Conservation (phyloP, 2,888 invertebrate genomes). For the Leucozona laternaria region DNA sequence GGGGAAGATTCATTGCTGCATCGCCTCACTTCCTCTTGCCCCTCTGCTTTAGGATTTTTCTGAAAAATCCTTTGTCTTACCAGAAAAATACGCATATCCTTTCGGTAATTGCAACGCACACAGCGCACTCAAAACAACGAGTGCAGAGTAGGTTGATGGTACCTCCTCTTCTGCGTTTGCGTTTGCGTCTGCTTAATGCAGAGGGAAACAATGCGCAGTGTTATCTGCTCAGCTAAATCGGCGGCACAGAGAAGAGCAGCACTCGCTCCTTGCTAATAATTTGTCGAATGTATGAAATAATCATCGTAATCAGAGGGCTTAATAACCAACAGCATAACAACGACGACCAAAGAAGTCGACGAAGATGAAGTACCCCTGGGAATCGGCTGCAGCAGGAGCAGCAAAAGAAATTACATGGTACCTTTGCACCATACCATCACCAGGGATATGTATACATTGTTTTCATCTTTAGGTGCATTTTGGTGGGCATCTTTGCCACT, state of each 20-base stretch:
- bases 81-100: slow-evolving; percentile 73
- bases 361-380: slow-evolving; percentile 61
- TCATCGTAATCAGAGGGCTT: slow-evolving; percentile 75
- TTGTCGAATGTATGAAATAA: slow-evolving; percentile 76
- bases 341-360: slow-evolving; percentile 14
- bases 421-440: not conserved
- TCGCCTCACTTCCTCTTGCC: not conserved
- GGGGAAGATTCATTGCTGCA: slow-evolving; percentile 50
- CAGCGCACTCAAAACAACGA: slow-evolving; percentile 59
- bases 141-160: not conserved
- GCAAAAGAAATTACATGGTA: slow-evolving; percentile 68
- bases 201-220: slow-evolving; percentile 57
- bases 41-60: not conserved
- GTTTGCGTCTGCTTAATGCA: not conserved
- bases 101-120: slow-evolving; percentile 70
- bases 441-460: slow-evolving; percentile 34
- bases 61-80: slow-evolving; percentile 70
- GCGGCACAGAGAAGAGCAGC: slow-evolving; percentile 29
- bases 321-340: slow-evolving; percentile 70
- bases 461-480: slow-evolving; percentile 28
- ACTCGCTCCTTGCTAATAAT: slow-evolving; percentile 68
- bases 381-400: slow-evolving; percentile 34
- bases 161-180: slow-evolving; percentile 56
- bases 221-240: slow-evolving; percentile 56
- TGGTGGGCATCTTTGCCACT: slow-evolving; percentile 65